These are phyloP conservation scores for Arbacia lixula DNA, from an alignment of 53 echinoderm and acorn worm genomes.

Conservation along the genomic window DNA sequence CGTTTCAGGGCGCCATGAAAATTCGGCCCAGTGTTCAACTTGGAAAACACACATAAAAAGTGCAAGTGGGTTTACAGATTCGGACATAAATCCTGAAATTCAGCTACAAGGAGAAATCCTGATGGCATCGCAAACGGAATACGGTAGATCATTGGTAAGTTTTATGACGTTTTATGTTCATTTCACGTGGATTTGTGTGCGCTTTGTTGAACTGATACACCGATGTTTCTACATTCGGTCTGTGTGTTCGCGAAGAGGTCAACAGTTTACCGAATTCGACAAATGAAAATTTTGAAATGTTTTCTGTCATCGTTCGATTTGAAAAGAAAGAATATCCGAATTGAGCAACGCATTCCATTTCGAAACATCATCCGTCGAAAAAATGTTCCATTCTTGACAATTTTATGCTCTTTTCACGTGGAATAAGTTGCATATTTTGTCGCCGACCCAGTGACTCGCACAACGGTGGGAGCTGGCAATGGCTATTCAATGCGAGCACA, in stretches of 20 bases:
- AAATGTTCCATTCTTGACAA: too few species aligned
- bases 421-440: slow-evolving; percentile 17
- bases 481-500: too few species aligned
- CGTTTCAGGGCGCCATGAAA: slow-evolving; percentile 41
- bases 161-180: not conserved
- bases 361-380: too few species aligned
- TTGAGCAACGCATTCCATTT: too few species aligned
- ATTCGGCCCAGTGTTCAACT: slow-evolving; percentile 24
- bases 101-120: slow-evolving; percentile 39
- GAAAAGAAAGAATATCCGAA: too few species aligned
- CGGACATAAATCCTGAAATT: too few species aligned
- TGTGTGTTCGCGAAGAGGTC: not conserved
- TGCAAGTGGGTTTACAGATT: slow-evolving; percentile 17
- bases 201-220: too few species aligned
- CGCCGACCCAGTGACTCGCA: too few species aligned
- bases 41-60: slow-evolving; percentile 37
- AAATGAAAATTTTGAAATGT: slow-evolving; percentile 44
- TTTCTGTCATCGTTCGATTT: not conserved
- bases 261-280: slow-evolving; percentile 7
- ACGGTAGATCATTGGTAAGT: slow-evolving; percentile 47
- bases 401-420: not conserved
- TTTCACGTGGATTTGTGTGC: slow-evolving; percentile 7
- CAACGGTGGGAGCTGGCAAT: too few species aligned
- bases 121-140: slow-evolving; percentile 47
- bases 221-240: not conserved